A percentile compares a stretch with the other conserved stretches of the same genome.
Conservation (phyloP, 2,888 invertebrate species). For the Amphimallon solstitiale region DNA sequence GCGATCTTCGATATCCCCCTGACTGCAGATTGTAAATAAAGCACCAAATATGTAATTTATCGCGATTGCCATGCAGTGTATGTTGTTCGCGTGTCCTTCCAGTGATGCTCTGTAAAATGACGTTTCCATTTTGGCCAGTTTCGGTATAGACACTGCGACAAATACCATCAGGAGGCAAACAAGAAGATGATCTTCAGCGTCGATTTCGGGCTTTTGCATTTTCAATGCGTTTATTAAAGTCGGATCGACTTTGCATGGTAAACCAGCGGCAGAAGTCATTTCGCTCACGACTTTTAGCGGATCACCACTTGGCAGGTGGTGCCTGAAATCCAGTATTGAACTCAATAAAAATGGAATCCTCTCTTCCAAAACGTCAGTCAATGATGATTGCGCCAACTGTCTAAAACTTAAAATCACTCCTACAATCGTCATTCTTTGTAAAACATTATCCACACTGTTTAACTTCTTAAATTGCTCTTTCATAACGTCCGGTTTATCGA, state of each 20-base stretch:
- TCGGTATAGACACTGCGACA: conserved; percentile 96
- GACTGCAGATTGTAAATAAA: conserved; percentile 94
- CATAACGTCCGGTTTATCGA: conserved; percentile 99
- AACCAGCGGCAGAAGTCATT: conserved; percentile 96
- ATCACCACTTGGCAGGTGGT: conserved; percentile 90
- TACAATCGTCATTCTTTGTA: conserved; percentile 97
- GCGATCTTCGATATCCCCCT: conserved; percentile 95
- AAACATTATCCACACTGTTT: conserved; percentile 92
- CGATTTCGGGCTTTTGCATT: conserved; percentile 86
- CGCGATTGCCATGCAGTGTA: conserved; percentile 97
- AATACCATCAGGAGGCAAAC: conserved; percentile 98
- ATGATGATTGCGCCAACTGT: conserved; percentile 91
- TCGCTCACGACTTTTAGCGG: conserved; percentile 93
- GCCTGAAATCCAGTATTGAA: conserved; percentile 93
- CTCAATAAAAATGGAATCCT: conserved; percentile 96
- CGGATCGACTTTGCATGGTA: conserved; percentile 94
- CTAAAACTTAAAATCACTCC: conserved; percentile 97
- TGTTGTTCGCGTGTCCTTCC: conserved; percentile 98
- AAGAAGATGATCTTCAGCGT: conserved; percentile 92
- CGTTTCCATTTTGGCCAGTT: conserved; percentile 88
- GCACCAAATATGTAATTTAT: conserved; percentile 97
- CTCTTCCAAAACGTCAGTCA: conserved; percentile 92
- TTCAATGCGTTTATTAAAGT: conserved; percentile 90
- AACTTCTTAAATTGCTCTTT: conserved; percentile 92
- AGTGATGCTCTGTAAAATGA: conserved; percentile 89